Percentiles rank a stretch among this genome's conserved stretches.
These are phyloP conservation scores for Tiliacea citrago DNA, from an alignment of 2,888 invertebrate species.

Conservation along the genomic window DNA sequence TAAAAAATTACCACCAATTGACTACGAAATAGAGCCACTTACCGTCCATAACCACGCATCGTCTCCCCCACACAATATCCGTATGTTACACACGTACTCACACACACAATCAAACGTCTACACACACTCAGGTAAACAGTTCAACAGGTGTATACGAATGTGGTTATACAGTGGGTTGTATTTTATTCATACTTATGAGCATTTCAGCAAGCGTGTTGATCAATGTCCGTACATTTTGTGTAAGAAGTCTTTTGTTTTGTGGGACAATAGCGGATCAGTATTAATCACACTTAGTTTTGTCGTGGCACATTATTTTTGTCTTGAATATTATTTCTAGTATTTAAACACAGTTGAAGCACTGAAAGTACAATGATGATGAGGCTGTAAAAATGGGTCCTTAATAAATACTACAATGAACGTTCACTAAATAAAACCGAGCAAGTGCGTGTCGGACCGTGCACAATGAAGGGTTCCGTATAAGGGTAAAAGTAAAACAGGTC, in stretches of 20 bases:
- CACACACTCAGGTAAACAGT: constrained; percentile 59
- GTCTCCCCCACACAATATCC: constrained; percentile 69
- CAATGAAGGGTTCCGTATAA: no score
- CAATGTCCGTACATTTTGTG: not conserved
- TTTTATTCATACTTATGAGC: not conserved
- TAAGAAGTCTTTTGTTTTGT: constrained; percentile 14
- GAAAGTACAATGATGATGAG: not conserved
- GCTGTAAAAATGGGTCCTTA: not conserved
- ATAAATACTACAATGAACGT: not conserved
- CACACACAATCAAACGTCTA: constrained; percentile 34
- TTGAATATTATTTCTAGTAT: not conserved
- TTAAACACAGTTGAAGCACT: not conserved
- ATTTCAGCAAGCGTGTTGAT: not conserved
- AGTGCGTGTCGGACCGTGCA: no score
- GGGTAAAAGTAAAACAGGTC: no score
- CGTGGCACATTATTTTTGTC: not conserved
- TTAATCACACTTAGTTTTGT: not conserved
- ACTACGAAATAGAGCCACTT: constrained; percentile 72
- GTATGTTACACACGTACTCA: constrained; percentile 64
- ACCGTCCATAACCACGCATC: constrained; percentile 67
- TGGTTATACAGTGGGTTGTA: constrained; percentile 48
- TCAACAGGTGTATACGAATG: constrained; percentile 75
- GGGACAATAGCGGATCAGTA: constrained; percentile 15
- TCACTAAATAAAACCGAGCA: no score
- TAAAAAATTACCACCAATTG: not conserved